phyloP scores from a whole-genome alignment of 1,140 invertebrate species.

The Lycorma delicatula region DNA sequence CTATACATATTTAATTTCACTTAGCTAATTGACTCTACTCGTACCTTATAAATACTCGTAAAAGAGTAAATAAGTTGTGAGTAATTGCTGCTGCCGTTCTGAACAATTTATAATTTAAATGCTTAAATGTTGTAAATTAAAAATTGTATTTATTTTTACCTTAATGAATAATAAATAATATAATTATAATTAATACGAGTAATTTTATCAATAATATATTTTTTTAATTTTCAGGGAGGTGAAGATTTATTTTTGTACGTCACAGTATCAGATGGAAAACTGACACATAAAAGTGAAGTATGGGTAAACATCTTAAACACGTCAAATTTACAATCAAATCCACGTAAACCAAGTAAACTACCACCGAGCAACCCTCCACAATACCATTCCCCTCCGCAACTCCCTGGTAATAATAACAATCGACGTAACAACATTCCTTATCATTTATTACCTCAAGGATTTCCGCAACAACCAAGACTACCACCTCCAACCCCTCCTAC shows the following conservation, averaged over 20 bases:
- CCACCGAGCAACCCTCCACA: slow-evolving; percentile 32
- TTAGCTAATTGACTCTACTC: too few relatives aligned
- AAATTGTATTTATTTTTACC: too few relatives aligned
- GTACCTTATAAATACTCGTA: too few relatives aligned
- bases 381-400: slow-evolving; percentile 24
- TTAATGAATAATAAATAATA: too few relatives aligned
- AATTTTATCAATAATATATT: too few relatives aligned
- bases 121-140: too few relatives aligned
- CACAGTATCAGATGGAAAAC: slow-evolving; percentile 55
- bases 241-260: slow-evolving; percentile 60
- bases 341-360: slow-evolving; percentile 26
- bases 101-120: too few relatives aligned
- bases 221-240: slow-evolving; percentile 47
- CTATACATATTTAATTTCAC: too few relatives aligned
- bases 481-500: slow-evolving; percentile 11
- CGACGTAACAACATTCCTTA: slow-evolving; percentile 32
- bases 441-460: slow-evolving; percentile 24
- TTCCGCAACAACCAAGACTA: slow-evolving; percentile 13
- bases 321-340: too few relatives aligned
- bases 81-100: too few relatives aligned
- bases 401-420: slow-evolving; percentile 5
- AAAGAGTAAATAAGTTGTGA: too few relatives aligned
- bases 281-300: slow-evolving; percentile 61
- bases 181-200: too few relatives aligned
- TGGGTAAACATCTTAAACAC: slow-evolving; percentile 49